Percentiles rank a stretch among this genome's conserved stretches.
Conservation (phyloP, 2,113 vertebrate species). For the Aptenodytes patagonicus region DNA sequence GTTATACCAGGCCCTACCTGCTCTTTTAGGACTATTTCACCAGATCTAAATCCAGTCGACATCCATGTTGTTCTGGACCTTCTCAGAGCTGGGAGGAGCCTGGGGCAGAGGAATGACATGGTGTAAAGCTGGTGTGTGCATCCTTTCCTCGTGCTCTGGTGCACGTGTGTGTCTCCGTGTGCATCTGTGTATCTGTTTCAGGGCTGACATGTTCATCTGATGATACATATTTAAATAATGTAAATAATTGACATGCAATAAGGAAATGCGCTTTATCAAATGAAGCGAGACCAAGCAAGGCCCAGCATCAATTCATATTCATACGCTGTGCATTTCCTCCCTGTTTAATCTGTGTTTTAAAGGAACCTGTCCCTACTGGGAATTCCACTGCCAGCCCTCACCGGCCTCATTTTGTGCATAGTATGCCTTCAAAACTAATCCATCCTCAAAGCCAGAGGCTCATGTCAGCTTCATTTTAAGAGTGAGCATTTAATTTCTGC, state of each 20-base stretch:
- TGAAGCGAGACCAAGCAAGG: constrained; percentile 32
- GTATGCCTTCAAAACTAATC: constrained; percentile 60
- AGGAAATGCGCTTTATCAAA: constrained; percentile 38
- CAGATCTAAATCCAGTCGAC: neutral
- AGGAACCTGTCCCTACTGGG: constrained; percentile 52
- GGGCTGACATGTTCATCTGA: neutral
- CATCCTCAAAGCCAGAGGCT: constrained; percentile 43
- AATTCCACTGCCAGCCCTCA: constrained; percentile 35
- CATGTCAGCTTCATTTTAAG: constrained; percentile 38
- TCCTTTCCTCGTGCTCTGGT: neutral
- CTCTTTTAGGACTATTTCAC: neutral
- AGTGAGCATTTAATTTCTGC: constrained; percentile 52
- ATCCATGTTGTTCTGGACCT: neutral
- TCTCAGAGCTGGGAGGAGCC: neutral
- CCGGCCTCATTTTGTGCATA: neutral
- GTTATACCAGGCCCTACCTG: neutral
- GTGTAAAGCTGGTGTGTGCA: neutral
- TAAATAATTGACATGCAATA: constrained; percentile 61
- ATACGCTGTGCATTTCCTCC: constrained; percentile 32
- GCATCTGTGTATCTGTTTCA: neutral
- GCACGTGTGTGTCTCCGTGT: fast-evolving
- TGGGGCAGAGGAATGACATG: neutral
- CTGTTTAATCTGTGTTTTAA: constrained; percentile 65
- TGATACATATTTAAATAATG: constrained; percentile 40
- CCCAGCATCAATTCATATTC: constrained; percentile 57